These are phyloP conservation scores for Monochamus saltuarius DNA, from an alignment of 1,140 invertebrate genomes.

Conservation along the genomic window DNA sequence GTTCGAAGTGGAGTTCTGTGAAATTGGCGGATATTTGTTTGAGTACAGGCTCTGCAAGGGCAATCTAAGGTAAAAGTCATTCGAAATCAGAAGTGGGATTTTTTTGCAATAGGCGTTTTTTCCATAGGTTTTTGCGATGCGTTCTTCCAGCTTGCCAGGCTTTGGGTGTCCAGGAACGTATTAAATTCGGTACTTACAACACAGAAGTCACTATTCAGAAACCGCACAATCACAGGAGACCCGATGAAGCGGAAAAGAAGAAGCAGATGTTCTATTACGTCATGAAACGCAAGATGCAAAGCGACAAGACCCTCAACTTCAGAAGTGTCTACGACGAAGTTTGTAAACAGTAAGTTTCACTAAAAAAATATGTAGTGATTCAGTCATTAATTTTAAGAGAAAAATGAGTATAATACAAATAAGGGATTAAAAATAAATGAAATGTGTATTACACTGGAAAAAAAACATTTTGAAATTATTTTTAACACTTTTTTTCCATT, in stretches of 20 bases:
- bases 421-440: too few relatives aligned
- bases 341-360: slow-evolving; percentile 36
- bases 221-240: slow-evolving; percentile 38
- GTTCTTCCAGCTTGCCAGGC: slow-evolving; percentile 30
- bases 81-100: neutral
- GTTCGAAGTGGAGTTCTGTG: slow-evolving; percentile 30
- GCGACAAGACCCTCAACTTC: slow-evolving; percentile 41
- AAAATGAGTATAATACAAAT: too few relatives aligned
- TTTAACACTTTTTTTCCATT: too few relatives aligned
- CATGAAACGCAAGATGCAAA: slow-evolving; percentile 41
- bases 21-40: slow-evolving; percentile 39
- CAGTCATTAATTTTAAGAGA: too few relatives aligned
- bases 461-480: too few relatives aligned
- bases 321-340: slow-evolving; percentile 40
- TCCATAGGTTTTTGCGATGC: slow-evolving; percentile 34
- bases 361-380: neutral
- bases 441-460: too few relatives aligned
- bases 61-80: slow-evolving; percentile 31
- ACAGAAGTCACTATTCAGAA: slow-evolving; percentile 25
- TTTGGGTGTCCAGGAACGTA: slow-evolving; percentile 26
- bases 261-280: slow-evolving; percentile 43
- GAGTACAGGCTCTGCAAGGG: slow-evolving; percentile 37
- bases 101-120: slow-evolving; percentile 3
- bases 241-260: slow-evolving; percentile 26
- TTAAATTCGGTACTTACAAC: slow-evolving; percentile 12